Evolutionary conservation across 2,797 vertebrate species (phyloP).

Genomic region (Rhyacichthys aspro): DNA sequence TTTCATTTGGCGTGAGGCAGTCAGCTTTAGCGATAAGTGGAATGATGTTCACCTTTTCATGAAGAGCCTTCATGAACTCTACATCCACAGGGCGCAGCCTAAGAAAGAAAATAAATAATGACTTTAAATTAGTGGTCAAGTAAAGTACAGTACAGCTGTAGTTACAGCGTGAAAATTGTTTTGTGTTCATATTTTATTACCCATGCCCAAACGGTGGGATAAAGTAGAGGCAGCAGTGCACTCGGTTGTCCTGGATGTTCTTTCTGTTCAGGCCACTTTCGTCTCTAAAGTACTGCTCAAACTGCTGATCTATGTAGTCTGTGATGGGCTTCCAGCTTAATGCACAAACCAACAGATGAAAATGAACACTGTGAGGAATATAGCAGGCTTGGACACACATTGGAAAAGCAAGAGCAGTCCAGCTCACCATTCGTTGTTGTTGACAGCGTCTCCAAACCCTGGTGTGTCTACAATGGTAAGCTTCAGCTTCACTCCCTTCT

Average conservation of each 20-base stretch:
- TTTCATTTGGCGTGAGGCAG: constrained; percentile 94
- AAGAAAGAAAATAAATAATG: constrained; percentile 3
- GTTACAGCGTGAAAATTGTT: no score
- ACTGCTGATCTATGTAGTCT: constrained; percentile 98
- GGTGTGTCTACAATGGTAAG: constrained; percentile 98
- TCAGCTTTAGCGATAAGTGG: constrained; percentile 96
- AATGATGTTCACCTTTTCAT: constrained; percentile 98
- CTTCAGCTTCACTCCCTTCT: constrained; percentile 98
- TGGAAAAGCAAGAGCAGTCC: neutral
- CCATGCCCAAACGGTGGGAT: constrained; percentile 97
- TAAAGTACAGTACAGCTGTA: no score
- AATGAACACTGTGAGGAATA: neutral
- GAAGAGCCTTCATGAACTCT: constrained; percentile 97
- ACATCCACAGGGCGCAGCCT: constrained; percentile 95
- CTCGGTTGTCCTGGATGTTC: constrained; percentile 98
- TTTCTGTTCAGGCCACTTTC: constrained; percentile 97
- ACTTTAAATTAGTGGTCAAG: no score
- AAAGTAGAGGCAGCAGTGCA: constrained; percentile 98
- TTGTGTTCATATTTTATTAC: constrained; percentile 68
- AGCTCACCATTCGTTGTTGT: constrained; percentile 96
- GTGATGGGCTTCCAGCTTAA: constrained; percentile 96
- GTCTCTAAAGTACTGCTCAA: constrained; percentile 97
- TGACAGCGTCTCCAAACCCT: constrained; percentile 97
- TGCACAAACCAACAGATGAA: constrained; percentile 44
- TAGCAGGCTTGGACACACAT: neutral